Evolutionary conservation across 1,140 invertebrate genomes (phyloP), one percentile per base, ranked within the genome.

Genomic region (Saccostrea echinata): DNA sequence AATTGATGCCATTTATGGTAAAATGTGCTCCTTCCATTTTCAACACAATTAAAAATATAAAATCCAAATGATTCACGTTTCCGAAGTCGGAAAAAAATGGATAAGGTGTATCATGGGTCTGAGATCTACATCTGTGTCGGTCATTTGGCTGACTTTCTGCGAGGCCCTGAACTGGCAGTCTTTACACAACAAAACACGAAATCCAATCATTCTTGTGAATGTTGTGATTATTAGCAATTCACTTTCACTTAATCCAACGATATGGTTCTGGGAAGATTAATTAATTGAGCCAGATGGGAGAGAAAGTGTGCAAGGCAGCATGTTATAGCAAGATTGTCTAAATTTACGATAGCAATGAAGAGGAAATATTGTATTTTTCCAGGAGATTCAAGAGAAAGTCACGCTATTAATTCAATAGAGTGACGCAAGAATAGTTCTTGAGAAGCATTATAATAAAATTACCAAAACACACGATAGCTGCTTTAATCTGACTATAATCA

Each of bases 1-100:
- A 76, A 30, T 76, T 30, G 68, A 76, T 76, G 27, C 68, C 68
- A 30, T 76, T 76, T 27, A 76, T 76, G 68, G 68, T 76, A 13
- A 76, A 76, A 76, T 76, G 68, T 30, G 68, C 68, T 30, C 68
- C 68, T 76, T 76, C 68, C 68, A 76, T 76, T 76, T 12, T 76
- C n/a, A n/a, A n/a, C 9, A 16, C 13, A 30, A 30, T 30, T 8
- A 12, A 16, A 30, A 11, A 30, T 16, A 27, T 33, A 30, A 76
- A 76, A 30, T 76, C 68, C 68, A 30, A 76, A 30, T 30, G 30
- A 30, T 30, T 76, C 8, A 30, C 3, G 30, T 33, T 30, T 30
- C 16, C 24, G 43, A 76, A 76, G 9, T n/a, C 57, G 57, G 8
- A 64, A 21, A n/a, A 24, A 43, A 9, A 8, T 21, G 24, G 24